Percentiles rank a stretch among this genome's conserved stretches.
phyloP scores from a whole-genome alignment of 2,797 vertebrate genomes.

The Streptopelia turtur region DNA sequence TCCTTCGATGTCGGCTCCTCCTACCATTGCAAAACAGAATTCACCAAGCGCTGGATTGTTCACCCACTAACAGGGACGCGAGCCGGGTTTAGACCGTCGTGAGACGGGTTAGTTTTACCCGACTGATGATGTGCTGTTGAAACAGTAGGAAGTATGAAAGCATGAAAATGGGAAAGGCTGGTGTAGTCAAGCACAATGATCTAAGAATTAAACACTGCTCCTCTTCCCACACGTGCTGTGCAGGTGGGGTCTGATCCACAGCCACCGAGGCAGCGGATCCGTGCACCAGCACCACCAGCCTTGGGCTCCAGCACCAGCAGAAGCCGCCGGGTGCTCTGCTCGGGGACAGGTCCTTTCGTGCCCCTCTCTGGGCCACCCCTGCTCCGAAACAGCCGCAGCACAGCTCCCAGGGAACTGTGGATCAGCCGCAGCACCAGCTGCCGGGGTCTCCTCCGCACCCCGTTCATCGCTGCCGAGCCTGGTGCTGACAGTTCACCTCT shows the following conservation, averaged over 20 bases:
- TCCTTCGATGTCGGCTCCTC: too few relatives aligned
- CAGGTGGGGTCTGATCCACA: not conserved
- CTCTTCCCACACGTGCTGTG: not conserved
- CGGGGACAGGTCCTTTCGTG: not conserved
- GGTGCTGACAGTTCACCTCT: conserved; percentile 29
- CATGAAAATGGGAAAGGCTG: not conserved
- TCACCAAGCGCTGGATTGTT: too few relatives aligned
- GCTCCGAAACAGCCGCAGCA: not conserved
- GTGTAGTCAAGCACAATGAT: not conserved
- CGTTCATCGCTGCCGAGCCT: not conserved
- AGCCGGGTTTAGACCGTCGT: too few relatives aligned
- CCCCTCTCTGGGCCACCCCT: not conserved
- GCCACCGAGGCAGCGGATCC: rapidly evolving
- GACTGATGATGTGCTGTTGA: too few relatives aligned
- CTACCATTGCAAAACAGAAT: too few relatives aligned
- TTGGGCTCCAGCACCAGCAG: not conserved
- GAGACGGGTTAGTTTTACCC: too few relatives aligned
- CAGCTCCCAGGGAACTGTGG: not conserved
- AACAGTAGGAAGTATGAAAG: not conserved
- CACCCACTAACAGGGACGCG: too few relatives aligned
- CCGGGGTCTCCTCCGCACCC: rapidly evolving
- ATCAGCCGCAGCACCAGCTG: not conserved
- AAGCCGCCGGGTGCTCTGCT: not conserved
- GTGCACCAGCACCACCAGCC: not conserved
- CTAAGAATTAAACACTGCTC: not conserved